Conservation (phyloP, 2,888 invertebrate species). For the Cryptops parisi region DNA sequence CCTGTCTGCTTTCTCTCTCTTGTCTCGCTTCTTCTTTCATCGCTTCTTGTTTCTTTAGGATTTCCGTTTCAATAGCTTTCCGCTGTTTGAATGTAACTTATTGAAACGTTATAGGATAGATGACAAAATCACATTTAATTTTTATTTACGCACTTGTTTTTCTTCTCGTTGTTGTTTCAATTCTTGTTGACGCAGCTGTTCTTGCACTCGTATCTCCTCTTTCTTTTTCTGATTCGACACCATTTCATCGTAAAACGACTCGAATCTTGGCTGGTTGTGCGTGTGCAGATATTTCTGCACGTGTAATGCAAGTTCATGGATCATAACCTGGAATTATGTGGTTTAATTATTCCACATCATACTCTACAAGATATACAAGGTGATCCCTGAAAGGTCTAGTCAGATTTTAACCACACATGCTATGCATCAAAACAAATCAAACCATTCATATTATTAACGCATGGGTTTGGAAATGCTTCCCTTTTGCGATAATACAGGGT, state of each 20-base stretch:
- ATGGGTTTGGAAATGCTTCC: background rate
- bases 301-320: constrained; percentile 63
- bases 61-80: constrained; percentile 56
- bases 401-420: no score
- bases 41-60: constrained; percentile 61
- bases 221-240: constrained; percentile 45
- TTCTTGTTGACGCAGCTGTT: constrained; percentile 15
- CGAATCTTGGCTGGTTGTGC: constrained; percentile 41
- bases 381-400: no score
- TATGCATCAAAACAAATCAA: no score
- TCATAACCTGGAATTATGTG: no score
- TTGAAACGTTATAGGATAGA: no score
- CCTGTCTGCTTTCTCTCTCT: constrained; percentile 23
- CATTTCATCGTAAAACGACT: constrained; percentile 89
- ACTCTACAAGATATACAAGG: no score
- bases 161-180: constrained; percentile 14
- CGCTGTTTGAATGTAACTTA: constrained; percentile 40
- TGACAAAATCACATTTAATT: background rate
- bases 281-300: constrained; percentile 30
- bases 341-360: no score
- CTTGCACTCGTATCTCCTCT: constrained; percentile 23
- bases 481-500: no score
- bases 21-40: constrained; percentile 50
- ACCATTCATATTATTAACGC: background rate
- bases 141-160: constrained; percentile 38